Conservation (phyloP, 2,113 vertebrate genomes). For the Microcebus tavaratra region DNA sequence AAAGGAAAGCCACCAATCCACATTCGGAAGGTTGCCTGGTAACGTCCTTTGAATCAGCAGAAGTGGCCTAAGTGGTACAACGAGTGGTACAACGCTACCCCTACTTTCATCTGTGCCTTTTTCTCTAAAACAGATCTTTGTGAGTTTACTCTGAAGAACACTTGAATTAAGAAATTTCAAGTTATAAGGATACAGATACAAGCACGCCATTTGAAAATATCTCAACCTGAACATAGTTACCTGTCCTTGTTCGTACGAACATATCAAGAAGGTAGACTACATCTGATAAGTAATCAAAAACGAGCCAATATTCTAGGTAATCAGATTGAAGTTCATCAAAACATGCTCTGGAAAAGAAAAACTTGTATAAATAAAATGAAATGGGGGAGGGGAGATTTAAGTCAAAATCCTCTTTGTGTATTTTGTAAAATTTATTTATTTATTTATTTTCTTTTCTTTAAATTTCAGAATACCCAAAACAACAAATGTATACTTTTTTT, state of each 20-base stretch:
- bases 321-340: constrained; percentile 96
- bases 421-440: background rate
- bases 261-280: constrained; percentile 91
- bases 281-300: constrained; percentile 91
- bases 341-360: constrained; percentile 89
- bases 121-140: background rate
- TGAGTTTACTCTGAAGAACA: background rate
- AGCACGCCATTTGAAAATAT: constrained; percentile 45
- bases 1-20: background rate
- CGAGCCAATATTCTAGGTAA: constrained; percentile 89
- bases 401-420: background rate
- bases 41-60: background rate
- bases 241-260: constrained; percentile 94
- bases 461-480: no score
- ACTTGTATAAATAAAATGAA: constrained; percentile 7
- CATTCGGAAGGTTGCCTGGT: background rate
- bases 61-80: background rate
- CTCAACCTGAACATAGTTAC: constrained; percentile 85
- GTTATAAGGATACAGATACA: background rate
- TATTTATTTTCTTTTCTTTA: no score
- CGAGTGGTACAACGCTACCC: background rate
- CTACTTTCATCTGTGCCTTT: background rate
- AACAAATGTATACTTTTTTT: background rate
- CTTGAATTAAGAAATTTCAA: background rate
- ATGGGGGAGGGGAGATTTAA: background rate